Base-by-base conservation (phyloP, 2,797 vertebrate species). In the Platalea minor region DNA sequence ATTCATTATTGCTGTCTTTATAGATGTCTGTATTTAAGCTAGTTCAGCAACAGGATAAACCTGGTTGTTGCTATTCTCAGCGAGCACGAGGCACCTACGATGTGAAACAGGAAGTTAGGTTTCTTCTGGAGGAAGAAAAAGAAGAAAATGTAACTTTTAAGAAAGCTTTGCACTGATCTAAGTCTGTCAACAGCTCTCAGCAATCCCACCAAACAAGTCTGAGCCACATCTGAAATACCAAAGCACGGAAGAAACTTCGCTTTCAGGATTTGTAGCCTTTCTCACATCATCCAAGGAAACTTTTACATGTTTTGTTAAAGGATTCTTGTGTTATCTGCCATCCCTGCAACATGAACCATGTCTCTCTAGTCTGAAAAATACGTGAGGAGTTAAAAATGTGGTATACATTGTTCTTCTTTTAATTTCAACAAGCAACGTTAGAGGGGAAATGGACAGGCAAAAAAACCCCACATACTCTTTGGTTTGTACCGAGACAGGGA, bases 1-100 rank as follows among this genome's bases (percentile, higher is more conserved):
- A 91, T 92, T 96, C 89, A 78, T 96, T 95, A 96, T 1, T 89
- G 43, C 46, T 17, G 21, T 79, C 79, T 88, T 92, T 93, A 60
- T 56, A 81, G 87, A 94, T 67, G 65, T 86, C 82, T 95, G 31
- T 84, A 84, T 89, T 81, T 93, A 85, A 80, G 57, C 51, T 92
- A 80, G 75, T 92, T 83, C 76, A 89, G 73, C 70, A 89, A 67
- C 61, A 91, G 78, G 50, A 88, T 88, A 91, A 92, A 79, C 31
- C 63, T 78, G 76, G 54, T 65, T 88, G 59, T 59, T 93, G 54
- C 67, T 91, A 43, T 83, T 89, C 64, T 85, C 50, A 35, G 60
- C 41, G 61, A 94, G 72, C 46, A 73, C 1, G 10, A 92, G 81
- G 61, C 28, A 84, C 51, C 64, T 48, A n/a, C 78, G 72, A 89